Evolutionary conservation across 2,888 invertebrate genomes (phyloP).

Genomic region (Theretra japonica): DNA sequence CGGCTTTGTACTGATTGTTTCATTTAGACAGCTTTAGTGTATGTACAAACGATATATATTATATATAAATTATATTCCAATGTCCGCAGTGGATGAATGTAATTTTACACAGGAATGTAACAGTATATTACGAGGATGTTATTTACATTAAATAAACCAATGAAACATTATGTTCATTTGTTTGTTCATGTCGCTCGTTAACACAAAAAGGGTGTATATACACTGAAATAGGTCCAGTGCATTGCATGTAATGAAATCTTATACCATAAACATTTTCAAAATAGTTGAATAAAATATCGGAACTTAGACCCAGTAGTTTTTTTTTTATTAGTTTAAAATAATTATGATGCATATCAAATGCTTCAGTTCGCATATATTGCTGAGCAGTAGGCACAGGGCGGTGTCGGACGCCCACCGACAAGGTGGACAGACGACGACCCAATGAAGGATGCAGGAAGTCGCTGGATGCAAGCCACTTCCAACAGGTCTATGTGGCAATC

Average conservation of each 20-base stretch:
- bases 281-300: constrained; percentile 14
- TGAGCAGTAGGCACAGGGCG: too few species aligned
- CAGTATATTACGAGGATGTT: constrained; percentile 61
- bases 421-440: too few species aligned
- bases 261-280: constrained; percentile 6
- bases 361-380: too few species aligned
- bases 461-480: too few species aligned
- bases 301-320: constrained; percentile 12
- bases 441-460: too few species aligned
- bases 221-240: not conserved
- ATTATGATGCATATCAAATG: not conserved
- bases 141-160: constrained; percentile 72
- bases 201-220: not conserved
- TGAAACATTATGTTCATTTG: constrained; percentile 29
- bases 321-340: not conserved
- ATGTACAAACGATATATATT: constrained; percentile 22
- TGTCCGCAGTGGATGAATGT: constrained; percentile 58
- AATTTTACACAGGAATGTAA: constrained; percentile 69
- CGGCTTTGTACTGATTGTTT: constrained; percentile 26
- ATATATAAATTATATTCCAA: constrained; percentile 4
- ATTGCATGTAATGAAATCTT: not conserved
- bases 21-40: constrained; percentile 26
- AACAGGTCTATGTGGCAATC: too few species aligned
- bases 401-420: too few species aligned
- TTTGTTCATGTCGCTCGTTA: constrained; percentile 10